Evolutionary conservation across 2,797 vertebrate species (phyloP).

Genomic region (Gallinago stenura): DNA sequence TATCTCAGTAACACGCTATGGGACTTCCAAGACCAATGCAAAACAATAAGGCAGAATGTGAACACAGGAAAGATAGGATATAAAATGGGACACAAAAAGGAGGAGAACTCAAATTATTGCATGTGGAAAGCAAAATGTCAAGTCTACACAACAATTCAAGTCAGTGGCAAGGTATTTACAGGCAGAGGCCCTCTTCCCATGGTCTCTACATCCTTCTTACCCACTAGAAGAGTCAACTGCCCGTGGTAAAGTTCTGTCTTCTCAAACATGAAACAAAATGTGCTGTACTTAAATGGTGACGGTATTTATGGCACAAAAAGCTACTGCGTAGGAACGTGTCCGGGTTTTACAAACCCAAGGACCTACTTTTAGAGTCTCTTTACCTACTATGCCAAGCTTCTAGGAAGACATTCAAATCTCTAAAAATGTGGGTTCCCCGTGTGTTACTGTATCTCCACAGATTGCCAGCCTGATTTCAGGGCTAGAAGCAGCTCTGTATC

Average conservation of each 20-base stretch:
- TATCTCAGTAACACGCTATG: background rate
- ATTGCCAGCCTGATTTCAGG: background rate
- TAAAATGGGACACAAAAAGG: background rate
- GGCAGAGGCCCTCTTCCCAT: background rate
- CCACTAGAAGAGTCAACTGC: background rate
- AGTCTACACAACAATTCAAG: background rate
- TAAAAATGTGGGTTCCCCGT: rapidly evolving
- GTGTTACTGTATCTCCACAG: background rate
- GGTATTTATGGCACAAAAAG: background rate
- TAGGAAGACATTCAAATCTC: background rate
- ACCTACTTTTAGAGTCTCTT: background rate
- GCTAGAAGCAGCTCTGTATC: background rate
- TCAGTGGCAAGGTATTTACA: background rate
- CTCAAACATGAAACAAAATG: background rate
- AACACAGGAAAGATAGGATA: background rate
- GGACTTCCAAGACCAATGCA: background rate
- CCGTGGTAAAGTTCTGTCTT: background rate
- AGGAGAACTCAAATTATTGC: background rate
- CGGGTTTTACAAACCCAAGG: background rate
- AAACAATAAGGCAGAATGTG: background rate
- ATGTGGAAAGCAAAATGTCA: rapidly evolving
- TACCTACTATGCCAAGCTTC: background rate
- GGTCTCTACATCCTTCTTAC: background rate
- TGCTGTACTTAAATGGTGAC: background rate
- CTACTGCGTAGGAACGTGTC: background rate